Evolutionary conservation across 1,140 invertebrate species (phyloP).

Genomic region (Diorhabda sublineata): DNA sequence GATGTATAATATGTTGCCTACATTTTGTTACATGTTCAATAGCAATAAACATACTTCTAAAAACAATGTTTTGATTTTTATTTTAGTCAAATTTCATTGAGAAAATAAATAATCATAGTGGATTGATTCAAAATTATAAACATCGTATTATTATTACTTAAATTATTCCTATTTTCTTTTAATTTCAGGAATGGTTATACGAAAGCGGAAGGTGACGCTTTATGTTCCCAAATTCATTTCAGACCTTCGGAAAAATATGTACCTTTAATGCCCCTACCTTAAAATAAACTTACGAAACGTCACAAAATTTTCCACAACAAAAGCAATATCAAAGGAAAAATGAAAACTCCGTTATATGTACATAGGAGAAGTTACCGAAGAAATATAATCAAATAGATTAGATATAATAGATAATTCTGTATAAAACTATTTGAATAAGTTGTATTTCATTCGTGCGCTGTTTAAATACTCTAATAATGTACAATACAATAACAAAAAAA

Average conservation of each 20-base stretch:
- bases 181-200: constrained; percentile 56
- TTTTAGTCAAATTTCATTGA: constrained; percentile 4
- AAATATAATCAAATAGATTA: no score
- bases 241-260: constrained; percentile 60
- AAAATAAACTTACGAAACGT: background rate
- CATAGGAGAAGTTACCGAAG: no score
- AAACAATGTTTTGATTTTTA: background rate
- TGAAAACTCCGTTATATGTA: background rate
- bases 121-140: no score
- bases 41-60: background rate
- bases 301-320: background rate
- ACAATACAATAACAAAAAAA: no score
- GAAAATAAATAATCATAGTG: no score
- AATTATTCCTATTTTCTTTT: no score
- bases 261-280: constrained; percentile 36
- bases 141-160: no score
- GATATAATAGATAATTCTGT: no score
- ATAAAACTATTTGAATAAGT: no score
- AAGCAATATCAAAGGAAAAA: background rate
- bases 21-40: background rate
- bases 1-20: no score
- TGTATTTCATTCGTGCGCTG: no score
- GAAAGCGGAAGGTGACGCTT: constrained; percentile 52
- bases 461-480: no score
- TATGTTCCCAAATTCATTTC: constrained; percentile 61